phyloP scores from a whole-genome alignment of 1,140 invertebrate genomes.

The Dreissena rostriformis region DNA sequence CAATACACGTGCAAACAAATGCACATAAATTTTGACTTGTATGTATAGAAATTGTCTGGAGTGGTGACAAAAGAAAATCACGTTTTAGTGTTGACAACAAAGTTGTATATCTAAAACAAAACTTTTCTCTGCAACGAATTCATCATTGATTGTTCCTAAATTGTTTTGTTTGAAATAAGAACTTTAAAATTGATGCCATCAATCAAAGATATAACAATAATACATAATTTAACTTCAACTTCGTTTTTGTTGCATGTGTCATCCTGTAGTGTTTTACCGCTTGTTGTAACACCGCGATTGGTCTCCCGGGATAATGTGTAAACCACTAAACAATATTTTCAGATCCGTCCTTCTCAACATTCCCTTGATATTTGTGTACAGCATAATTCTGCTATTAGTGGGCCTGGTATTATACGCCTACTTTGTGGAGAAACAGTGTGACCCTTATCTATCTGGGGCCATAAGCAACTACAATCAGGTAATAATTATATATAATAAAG shows the following conservation, averaged over 20 bases:
- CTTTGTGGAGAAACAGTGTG: slow-evolving; percentile 73
- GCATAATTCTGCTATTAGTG: slow-evolving; percentile 83
- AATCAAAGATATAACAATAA: background rate
- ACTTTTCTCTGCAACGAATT: too few relatives aligned
- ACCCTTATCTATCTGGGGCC: slow-evolving; percentile 68
- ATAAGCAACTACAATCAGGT: slow-evolving; percentile 82
- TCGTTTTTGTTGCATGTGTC: background rate
- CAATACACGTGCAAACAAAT: background rate
- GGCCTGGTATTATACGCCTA: slow-evolving; percentile 86
- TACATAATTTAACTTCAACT: background rate
- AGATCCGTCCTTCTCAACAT: slow-evolving; percentile 88
- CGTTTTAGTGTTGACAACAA: background rate
- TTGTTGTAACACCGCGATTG: background rate
- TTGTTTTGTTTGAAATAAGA: background rate
- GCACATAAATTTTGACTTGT: background rate
- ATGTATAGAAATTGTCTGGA: background rate
- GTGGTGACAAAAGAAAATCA: background rate
- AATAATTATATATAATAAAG: slow-evolving; percentile 51
- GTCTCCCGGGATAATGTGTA: background rate
- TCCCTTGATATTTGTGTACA: slow-evolving; percentile 83
- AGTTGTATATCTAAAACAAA: background rate
- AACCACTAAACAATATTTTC: slow-evolving; percentile 75
- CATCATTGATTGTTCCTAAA: too few relatives aligned
- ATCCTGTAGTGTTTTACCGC: background rate
- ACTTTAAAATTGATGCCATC: background rate